Evolutionary conservation across 2,113 vertebrate genomes (phyloP), one percentile per base, ranked within the genome.

Genomic region (Larimichthys polyactis): DNA sequence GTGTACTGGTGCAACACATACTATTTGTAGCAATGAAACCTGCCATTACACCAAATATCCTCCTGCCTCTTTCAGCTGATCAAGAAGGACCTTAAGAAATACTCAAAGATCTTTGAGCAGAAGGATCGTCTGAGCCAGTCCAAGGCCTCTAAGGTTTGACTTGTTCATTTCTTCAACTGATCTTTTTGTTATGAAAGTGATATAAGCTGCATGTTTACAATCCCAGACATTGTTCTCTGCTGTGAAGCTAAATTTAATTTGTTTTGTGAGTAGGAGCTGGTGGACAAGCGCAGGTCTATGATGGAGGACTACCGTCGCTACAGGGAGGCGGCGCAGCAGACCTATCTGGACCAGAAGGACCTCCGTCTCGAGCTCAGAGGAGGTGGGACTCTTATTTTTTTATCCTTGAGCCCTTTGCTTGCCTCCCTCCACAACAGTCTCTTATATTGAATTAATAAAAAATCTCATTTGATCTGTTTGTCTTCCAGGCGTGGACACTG

Each of bases 21-120:
- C 12, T 68, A 24, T 75, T 36, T 69, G 11, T 51, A 14, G 27
- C 17, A 55, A 14, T 71, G 4, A 6, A 65, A 27, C 24, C 27
- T 14, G 22, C 5, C 10, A 68, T 51, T 9, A 32, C 11, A 2
- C 0, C 68, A 15, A 65, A 48, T 19, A 9, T 71, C 52, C 19
- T 3, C 77, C 9, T 71, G 60, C 44, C 20, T 82, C 60, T 92
- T 91, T 66, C 91, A 99, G 98, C 93, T 94, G 95, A 99, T 99
- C 90, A 99, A 98, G 90, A 99, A 99, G 88, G 98, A 99, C 81
- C 95, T 99, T 81, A 99, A 99, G 95, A 99, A 97, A 71, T 99
- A 99, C 80, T 99, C 98, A 1, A 99, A 99, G 95, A 99, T 99
- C 92, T 99, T 99, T 93, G 98, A 99, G 88, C 98, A 99, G 95